Evolutionary conservation across 2,888 invertebrate species (phyloP).

Genomic region (Vesta saturnalis): DNA sequence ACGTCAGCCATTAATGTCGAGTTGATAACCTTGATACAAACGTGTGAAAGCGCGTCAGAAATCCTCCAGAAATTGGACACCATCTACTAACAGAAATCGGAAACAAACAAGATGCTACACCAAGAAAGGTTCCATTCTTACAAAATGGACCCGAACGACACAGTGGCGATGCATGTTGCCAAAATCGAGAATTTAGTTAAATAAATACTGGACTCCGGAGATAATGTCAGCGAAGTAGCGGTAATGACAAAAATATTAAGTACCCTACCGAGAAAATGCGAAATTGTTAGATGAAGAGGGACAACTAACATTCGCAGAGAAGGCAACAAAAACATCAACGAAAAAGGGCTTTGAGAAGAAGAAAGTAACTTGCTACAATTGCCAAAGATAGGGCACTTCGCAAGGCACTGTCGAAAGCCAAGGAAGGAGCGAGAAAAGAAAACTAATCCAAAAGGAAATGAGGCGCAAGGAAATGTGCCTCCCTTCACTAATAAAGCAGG

Average conservation of each 20-base stretch:
- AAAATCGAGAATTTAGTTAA: not conserved
- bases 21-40: not conserved
- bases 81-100: not conserved
- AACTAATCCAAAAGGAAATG: no score
- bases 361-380: no score
- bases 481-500: not conserved
- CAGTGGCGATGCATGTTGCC: not conserved
- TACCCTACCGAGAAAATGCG: not conserved
- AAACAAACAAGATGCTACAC: not conserved
- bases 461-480: not conserved
- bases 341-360: no score
- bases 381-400: no score
- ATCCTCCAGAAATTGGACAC: not conserved
- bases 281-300: not conserved
- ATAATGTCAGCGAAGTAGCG: not conserved
- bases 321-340: no score
- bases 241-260: not conserved
- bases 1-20: no score
- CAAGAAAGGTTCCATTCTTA: not conserved
- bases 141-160: no score
- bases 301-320: not conserved
- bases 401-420: no score
- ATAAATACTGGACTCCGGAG: not conserved
- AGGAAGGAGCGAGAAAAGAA: no score
- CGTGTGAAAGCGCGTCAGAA: not conserved